A percentile compares a stretch with the other conserved stretches of the same genome.
phyloP scores from a whole-genome alignment of 2,888 invertebrate genomes.

The Cyclophora punctaria region DNA sequence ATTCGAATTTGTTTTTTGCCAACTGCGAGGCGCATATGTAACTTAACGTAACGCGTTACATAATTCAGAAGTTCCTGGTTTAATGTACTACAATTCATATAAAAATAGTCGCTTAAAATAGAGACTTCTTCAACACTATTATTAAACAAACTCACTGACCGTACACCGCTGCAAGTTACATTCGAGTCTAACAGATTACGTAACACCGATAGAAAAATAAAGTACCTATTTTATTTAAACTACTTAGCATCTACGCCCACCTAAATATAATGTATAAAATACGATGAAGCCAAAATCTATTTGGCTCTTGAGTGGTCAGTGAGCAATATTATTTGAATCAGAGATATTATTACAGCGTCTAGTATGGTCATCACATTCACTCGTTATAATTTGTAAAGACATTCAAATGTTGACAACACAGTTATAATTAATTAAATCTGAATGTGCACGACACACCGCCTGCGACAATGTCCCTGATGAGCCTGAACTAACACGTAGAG shows the following conservation, averaged over 20 bases:
- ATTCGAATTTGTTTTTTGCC: neutral
- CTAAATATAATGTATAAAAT: too few relatives aligned
- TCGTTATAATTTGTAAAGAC: neutral
- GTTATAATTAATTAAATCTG: too few relatives aligned
- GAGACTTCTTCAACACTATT: slow-evolving; percentile 23
- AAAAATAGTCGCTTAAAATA: slow-evolving; percentile 40
- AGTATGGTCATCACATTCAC: neutral
- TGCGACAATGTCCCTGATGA: too few relatives aligned
- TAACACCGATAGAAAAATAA: slow-evolving; percentile 61
- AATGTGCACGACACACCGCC: slow-evolving; percentile 11
- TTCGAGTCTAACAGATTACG: slow-evolving; percentile 26
- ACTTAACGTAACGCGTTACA: neutral
- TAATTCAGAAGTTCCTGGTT: neutral
- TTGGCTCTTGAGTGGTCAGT: too few relatives aligned
- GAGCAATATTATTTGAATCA: too few relatives aligned
- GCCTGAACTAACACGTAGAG: too few relatives aligned
- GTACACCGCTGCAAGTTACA: slow-evolving; percentile 13
- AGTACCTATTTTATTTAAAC: slow-evolving; percentile 14
- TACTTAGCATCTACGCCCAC: neutral
- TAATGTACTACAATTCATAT: slow-evolving; percentile 34
- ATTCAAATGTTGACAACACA: slow-evolving; percentile 14
- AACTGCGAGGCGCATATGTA: neutral
- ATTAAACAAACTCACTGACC: slow-evolving; percentile 28
- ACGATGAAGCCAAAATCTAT: too few relatives aligned
- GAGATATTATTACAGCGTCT: too few relatives aligned